These are phyloP conservation scores for Fulica atra DNA, from an alignment of 2,113 vertebrate genomes.

Conservation along the genomic window DNA sequence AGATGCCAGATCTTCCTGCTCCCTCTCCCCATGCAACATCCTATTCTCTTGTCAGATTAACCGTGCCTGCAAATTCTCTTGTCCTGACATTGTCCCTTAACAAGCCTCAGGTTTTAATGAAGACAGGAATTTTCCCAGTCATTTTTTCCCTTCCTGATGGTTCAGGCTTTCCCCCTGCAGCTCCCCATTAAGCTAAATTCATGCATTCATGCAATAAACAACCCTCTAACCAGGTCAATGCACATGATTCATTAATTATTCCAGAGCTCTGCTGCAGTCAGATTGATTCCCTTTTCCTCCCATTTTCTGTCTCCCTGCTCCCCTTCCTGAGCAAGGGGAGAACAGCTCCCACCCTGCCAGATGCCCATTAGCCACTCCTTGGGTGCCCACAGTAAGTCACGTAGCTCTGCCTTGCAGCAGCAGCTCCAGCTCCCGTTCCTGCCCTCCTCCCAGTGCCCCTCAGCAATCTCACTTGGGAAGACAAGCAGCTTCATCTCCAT, in stretches of 20 bases:
- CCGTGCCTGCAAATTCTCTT: not conserved
- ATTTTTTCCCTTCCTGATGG: not conserved
- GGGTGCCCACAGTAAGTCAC: accelerated
- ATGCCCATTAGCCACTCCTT: not conserved
- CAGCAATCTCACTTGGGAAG: not conserved
- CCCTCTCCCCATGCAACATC: not conserved
- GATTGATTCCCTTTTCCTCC: not conserved
- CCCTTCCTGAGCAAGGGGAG: not conserved
- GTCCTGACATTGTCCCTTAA: not conserved
- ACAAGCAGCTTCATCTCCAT: not conserved
- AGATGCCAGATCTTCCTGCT: accelerated
- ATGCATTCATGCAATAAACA: not conserved
- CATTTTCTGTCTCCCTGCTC: not conserved
- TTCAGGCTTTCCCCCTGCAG: not conserved
- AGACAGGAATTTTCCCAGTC: not conserved
- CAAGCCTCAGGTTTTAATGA: not conserved
- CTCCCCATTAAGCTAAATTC: not conserved
- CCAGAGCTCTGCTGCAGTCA: not conserved
- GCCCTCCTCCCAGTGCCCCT: not conserved
- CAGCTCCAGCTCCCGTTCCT: not conserved
- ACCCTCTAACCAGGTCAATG: not conserved
- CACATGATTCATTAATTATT: slow-evolving; percentile 16
- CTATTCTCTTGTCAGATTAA: not conserved
- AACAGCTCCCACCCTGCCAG: not conserved
- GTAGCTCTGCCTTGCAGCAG: not conserved